phyloP scores from a whole-genome alignment of 2,113 vertebrate species.

The Varanus komodoensis region DNA sequence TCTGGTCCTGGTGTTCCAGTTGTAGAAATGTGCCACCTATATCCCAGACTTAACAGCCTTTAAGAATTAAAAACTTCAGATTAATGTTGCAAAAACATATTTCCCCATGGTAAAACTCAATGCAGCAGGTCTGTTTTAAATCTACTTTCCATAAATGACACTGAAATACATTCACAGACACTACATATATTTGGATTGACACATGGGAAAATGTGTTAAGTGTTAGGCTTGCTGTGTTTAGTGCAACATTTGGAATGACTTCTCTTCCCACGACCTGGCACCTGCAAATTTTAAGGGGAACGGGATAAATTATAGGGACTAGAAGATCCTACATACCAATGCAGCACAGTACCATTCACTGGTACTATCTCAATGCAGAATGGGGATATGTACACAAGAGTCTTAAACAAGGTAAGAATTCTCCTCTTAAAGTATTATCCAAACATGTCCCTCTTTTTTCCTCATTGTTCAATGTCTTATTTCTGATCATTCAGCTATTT shows the following conservation, averaged over 20 bases:
- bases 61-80: background rate
- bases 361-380: background rate
- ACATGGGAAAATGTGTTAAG: background rate
- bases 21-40: too few relatives aligned
- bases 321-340: background rate
- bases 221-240: background rate
- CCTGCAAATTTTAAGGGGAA: background rate
- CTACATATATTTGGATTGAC: background rate
- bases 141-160: background rate
- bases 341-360: background rate
- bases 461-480: background rate
- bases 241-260: background rate
- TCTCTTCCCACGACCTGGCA: background rate
- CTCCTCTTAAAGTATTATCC: background rate
- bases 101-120: background rate
- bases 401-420: background rate
- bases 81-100: background rate
- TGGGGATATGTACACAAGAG: background rate
- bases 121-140: background rate
- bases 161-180: background rate
- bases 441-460: background rate
- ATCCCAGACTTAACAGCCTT: too few relatives aligned
- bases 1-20: too few relatives aligned
- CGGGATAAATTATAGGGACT: background rate
- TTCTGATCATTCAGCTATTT: background rate